Base-by-base conservation (phyloP, 1,140 invertebrate species). In the Pararge aegeria region DNA sequence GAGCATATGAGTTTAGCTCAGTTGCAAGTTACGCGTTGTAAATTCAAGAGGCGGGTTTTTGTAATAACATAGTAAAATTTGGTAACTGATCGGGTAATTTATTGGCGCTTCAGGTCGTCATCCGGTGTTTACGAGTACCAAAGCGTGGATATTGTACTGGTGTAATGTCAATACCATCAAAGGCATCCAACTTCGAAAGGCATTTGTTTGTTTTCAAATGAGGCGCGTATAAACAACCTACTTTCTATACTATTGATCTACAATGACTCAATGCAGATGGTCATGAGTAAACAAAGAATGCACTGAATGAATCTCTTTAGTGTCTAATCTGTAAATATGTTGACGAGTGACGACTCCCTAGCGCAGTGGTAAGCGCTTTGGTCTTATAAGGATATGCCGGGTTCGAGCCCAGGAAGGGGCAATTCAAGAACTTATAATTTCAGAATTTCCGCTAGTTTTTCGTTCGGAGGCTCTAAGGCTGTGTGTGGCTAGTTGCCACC, bases 91-190 rank as follows among this genome's bases (percentile, higher is more conserved):
- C 61, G 61, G 49, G 49, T 57, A n/a, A n/a, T n/a, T n/a, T 64
- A 58, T 61, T 61, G 60, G 51, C 52, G 34, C 55, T 50, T 49
- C 59, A 38, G 20, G 65, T 55, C 50, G 50, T 60, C 70, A 73
- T 81, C 80, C 78, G 73, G 69, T 78, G 82, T 81, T 81, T 79
- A 80, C 70, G 62, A n/a, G n/a, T n/a, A n/a, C n/a, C n/a, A 70
- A 55, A 75, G 66, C 67, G 67, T 72, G 60, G 65, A 75, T 68
- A 72, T 70, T 73, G 73, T 75, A 61, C 55, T 71, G 59, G 12
- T 20, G 61, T 66, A 75, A 66, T 63, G 67, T 78, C 79, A 80
- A 84, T 81, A 83, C 69, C 56, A 79, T 76, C 67, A 74, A 76
- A 68, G 55, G 61, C 55, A 68, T 65, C 61, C 66, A 65, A 70